A percentile compares a stretch with the other conserved stretches of the same genome.
phyloP scores from a whole-genome alignment of 2,113 vertebrate genomes.

The Macheiramphus alcinus region DNA sequence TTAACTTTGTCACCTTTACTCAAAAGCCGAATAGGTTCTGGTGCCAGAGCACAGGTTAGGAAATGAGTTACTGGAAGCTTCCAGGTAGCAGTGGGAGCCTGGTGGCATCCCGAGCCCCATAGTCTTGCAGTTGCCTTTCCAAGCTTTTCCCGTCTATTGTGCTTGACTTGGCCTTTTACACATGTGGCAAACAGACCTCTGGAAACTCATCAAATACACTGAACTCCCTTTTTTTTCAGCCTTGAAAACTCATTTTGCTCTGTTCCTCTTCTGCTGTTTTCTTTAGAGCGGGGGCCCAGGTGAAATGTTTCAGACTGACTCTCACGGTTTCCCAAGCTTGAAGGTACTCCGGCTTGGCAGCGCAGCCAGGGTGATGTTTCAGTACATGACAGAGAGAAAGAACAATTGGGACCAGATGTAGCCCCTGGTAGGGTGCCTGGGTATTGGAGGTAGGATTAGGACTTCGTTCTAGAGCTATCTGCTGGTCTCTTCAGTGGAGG shows the following conservation, averaged over 20 bases:
- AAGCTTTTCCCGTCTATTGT: background rate
- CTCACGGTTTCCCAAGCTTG: background rate
- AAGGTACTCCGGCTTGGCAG: background rate
- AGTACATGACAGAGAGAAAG: background rate
- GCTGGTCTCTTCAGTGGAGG: background rate
- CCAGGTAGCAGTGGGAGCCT: background rate
- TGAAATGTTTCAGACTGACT: background rate
- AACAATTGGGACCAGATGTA: background rate
- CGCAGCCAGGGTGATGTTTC: background rate
- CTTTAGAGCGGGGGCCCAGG: background rate
- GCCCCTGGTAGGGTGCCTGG: background rate
- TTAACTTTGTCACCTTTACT: background rate
- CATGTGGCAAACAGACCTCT: background rate
- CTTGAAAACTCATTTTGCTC: background rate
- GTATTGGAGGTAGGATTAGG: background rate
- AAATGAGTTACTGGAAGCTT: background rate
- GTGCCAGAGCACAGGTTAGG: background rate
- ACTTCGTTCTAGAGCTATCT: background rate
- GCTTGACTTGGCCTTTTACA: background rate
- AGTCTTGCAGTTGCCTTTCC: background rate
- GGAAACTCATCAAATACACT: background rate
- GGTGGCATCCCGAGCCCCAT: background rate
- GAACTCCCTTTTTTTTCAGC: background rate
- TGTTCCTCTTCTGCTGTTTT: background rate
- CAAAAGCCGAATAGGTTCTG: background rate